A percentile compares a stretch with the other conserved stretches of the same genome.
Conservation (phyloP, 2,797 vertebrate species). For the Apogon hyalosoma region DNA sequence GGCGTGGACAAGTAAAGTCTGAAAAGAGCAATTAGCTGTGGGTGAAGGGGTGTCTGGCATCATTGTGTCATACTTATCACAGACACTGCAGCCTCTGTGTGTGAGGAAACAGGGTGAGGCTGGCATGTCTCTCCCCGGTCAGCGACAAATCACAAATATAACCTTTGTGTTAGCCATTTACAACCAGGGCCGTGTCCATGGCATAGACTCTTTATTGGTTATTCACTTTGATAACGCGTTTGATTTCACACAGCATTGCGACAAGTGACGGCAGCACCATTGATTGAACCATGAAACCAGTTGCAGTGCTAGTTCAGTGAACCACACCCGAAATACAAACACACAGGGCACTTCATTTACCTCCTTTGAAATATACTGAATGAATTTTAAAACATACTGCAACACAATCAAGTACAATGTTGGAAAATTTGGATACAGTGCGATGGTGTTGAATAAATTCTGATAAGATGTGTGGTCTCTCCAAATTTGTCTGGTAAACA, state of each 20-base stretch:
- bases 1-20: not conserved
- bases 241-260: conserved; percentile 47
- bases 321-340: conserved; percentile 69
- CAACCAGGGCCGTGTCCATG: conserved; percentile 33
- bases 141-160: conserved; percentile 56
- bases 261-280: conserved; percentile 43
- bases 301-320: conserved; percentile 38
- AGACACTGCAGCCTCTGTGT: conserved; percentile 72
- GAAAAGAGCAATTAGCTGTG: conserved; percentile 45
- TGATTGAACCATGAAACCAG: conserved; percentile 46
- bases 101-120: conserved; percentile 63
- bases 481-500: conserved; percentile 26
- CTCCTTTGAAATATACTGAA: conserved; percentile 2
- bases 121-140: conserved; percentile 61
- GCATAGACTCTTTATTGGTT: conserved; percentile 52
- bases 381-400: not conserved
- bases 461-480: conserved; percentile 18
- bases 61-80: conserved; percentile 55
- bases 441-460: conserved; percentile 13
- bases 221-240: conserved; percentile 47
- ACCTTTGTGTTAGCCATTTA: conserved; percentile 71
- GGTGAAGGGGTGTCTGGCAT: conserved; percentile 55
- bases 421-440: not conserved
- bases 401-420: not conserved
- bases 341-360: conserved; percentile 29